Percentiles rank a stretch among this genome's conserved stretches.
phyloP scores from a whole-genome alignment of 2,888 invertebrate species.

The Pollenia amentaria region DNA sequence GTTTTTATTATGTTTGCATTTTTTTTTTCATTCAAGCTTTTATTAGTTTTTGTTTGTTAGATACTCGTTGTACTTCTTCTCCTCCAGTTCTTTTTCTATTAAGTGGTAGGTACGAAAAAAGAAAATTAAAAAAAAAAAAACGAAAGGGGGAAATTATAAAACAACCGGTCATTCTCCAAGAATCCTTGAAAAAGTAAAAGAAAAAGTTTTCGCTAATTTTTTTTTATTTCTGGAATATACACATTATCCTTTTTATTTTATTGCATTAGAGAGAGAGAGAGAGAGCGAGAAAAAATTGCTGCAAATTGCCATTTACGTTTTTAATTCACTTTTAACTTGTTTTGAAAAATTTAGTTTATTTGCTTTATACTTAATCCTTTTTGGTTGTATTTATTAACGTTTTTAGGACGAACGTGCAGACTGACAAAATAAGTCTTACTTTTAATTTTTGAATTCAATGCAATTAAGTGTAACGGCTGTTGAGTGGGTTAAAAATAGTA shows the following conservation, averaged over 20 bases:
- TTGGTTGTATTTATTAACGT: constrained; percentile 52
- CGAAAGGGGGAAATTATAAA: constrained; percentile 9
- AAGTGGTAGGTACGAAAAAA: background rate
- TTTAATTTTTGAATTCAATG: constrained; percentile 69
- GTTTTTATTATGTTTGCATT: constrained; percentile 80
- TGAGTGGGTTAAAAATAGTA: constrained; percentile 15
- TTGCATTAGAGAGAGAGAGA: background rate
- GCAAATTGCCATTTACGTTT: constrained; percentile 65
- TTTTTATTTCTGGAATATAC: background rate
- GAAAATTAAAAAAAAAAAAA: background rate
- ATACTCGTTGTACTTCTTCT: constrained; percentile 5
- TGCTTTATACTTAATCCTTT: constrained; percentile 69
- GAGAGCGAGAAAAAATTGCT: constrained; percentile 5
- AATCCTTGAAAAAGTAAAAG: constrained; percentile 37
- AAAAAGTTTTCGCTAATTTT: constrained; percentile 20
- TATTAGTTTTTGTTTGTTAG: constrained; percentile 62
- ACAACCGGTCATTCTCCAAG: constrained; percentile 28
- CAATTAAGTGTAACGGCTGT: constrained; percentile 69
- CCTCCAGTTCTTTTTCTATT: constrained; percentile 10
- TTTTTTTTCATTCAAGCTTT: constrained; percentile 56
- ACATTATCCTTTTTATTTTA: constrained; percentile 10
- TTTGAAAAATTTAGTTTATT: constrained; percentile 56
- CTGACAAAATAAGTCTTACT: constrained; percentile 28
- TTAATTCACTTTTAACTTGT: constrained; percentile 56
- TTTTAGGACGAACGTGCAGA: background rate